Evolutionary conservation across 2,888 invertebrate genomes (phyloP).

Genomic region (Congeria kusceri): DNA sequence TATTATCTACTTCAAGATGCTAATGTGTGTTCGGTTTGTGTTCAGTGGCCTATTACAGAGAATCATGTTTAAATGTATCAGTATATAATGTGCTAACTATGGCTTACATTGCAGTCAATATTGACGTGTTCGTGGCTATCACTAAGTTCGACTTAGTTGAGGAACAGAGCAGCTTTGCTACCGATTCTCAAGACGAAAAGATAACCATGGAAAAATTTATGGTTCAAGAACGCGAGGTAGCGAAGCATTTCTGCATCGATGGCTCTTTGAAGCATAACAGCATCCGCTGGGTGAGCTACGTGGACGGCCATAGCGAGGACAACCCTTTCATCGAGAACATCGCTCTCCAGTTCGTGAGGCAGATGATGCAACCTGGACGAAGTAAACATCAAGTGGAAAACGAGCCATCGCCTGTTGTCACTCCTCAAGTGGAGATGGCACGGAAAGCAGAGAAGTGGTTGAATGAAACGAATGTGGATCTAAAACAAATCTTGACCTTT

Average conservation of each 20-base stretch:
- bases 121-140: conserved; percentile 32
- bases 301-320: conserved; percentile 8
- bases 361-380: conserved; percentile 26
- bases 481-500: neutral
- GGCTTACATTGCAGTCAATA: conserved; percentile 21
- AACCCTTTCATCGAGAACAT: conserved; percentile 39
- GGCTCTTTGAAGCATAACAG: conserved; percentile 25
- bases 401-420: neutral
- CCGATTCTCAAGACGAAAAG: neutral
- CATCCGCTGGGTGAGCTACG: conserved; percentile 43
- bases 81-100: no score
- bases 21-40: no score
- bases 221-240: conserved; percentile 1
- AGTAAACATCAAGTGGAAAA: conserved; percentile 2
- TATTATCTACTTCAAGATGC: no score
- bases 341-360: conserved; percentile 23
- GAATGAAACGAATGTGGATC: neutral
- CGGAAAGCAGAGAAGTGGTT: no score
- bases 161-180: neutral
- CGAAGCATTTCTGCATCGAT: conserved; percentile 28
- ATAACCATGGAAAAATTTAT: conserved; percentile 18
- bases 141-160: conserved; percentile 35
- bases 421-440: no score
- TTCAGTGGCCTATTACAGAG: no score
- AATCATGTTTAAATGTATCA: no score